These are phyloP conservation scores for Melanogrammus aeglefinus DNA, from an alignment of 2,797 vertebrate genomes.

Conservation along the genomic window DNA sequence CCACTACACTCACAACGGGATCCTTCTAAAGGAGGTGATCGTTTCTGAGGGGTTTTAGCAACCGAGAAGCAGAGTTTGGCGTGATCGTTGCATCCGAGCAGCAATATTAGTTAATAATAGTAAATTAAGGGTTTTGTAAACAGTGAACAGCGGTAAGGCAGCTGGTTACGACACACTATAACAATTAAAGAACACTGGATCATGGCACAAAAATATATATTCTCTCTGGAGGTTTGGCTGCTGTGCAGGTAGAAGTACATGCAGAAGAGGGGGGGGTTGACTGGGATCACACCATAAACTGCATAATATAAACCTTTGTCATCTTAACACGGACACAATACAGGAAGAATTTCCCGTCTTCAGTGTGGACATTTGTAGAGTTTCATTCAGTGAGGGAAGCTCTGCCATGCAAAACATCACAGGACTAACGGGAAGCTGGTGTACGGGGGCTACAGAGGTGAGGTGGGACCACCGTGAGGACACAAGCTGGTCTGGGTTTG, in stretches of 20 bases:
- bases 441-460: constrained; percentile 39
- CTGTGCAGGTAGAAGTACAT: neutral
- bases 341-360: neutral
- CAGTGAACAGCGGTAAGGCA: constrained; percentile 56
- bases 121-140: constrained; percentile 47
- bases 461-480: constrained; percentile 3
- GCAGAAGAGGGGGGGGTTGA: neutral
- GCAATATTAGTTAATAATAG: constrained; percentile 25
- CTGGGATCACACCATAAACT: neutral
- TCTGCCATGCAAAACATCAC: constrained; percentile 52
- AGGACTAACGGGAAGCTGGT: constrained; percentile 37
- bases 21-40: constrained; percentile 23
- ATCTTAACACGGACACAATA: neutral
- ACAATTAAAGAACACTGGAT: constrained; percentile 40
- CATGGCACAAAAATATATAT: constrained; percentile 29
- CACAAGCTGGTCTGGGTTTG: neutral
- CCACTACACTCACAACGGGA: constrained; percentile 9
- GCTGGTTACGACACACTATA: constrained; percentile 41
- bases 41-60: constrained; percentile 7
- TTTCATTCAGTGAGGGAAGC: constrained; percentile 2
- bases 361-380: neutral
- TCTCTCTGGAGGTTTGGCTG: constrained; percentile 14
- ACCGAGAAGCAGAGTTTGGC: constrained; percentile 14
- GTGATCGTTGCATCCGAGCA: constrained; percentile 36
- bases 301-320: neutral